These are phyloP conservation scores for Myxocyprinus asiaticus DNA, from an alignment of 2,113 vertebrate species.

Conservation along the genomic window DNA sequence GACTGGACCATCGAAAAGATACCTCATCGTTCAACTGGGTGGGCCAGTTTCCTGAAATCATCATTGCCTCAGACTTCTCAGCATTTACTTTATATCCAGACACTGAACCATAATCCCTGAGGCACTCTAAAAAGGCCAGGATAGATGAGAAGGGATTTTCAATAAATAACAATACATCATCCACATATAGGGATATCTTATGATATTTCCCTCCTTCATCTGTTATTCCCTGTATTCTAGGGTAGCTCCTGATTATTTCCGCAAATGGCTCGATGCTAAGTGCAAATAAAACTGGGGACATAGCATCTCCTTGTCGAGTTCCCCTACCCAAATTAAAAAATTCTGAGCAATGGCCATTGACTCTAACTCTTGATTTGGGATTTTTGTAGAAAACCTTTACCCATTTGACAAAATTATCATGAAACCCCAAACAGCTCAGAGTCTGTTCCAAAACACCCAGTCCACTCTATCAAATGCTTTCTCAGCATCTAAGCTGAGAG, in stretches of 20 bases:
- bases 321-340: background rate
- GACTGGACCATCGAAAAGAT: background rate
- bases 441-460: background rate
- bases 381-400: background rate
- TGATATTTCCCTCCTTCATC: background rate
- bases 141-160: background rate
- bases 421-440: background rate
- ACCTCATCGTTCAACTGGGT: background rate
- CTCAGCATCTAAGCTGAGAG: slow-evolving; percentile 2
- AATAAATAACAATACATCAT: background rate
- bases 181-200: background rate
- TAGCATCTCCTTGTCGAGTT: background rate
- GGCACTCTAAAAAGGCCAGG: background rate
- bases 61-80: background rate
- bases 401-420: background rate
- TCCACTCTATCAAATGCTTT: background rate
- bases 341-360: background rate
- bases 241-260: background rate
- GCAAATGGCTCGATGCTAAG: background rate
- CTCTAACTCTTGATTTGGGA: background rate
- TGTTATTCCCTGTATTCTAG: background rate
- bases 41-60: background rate
- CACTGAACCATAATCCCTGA: background rate
- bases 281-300: background rate
- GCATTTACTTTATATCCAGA: background rate